These are phyloP conservation scores for Rhynchomys soricoides DNA, from an alignment of 2,113 vertebrate species.

Conservation along the genomic window DNA sequence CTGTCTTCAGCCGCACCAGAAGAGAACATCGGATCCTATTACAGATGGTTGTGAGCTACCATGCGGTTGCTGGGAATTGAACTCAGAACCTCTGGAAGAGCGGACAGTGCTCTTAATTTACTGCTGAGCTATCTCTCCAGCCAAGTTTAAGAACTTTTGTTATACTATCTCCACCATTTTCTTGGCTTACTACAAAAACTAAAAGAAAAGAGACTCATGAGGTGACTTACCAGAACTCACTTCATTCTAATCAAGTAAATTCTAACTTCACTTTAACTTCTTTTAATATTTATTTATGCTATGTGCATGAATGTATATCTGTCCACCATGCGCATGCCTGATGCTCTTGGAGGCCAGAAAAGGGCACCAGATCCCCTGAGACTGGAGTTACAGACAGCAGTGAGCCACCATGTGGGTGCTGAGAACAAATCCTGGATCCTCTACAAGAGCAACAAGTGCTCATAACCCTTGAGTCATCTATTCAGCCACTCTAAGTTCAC, in stretches of 20 bases:
- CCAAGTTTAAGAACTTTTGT: background rate
- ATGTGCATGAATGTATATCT: background rate
- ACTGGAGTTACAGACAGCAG: background rate
- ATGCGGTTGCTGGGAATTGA: no score
- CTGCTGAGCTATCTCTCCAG: no score
- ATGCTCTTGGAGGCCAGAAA: background rate
- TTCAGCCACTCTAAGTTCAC: background rate
- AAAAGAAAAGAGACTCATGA: constrained; percentile 39
- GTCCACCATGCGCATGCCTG: background rate
- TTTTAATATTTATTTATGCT: background rate
- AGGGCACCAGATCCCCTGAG: background rate
- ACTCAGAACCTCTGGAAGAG: no score
- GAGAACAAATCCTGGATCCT: background rate
- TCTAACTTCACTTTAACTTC: constrained; percentile 17
- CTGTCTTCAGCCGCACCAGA: no score
- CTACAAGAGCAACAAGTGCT: background rate
- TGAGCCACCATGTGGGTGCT: background rate
- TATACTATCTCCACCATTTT: background rate
- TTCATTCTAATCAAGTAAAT: constrained; percentile 42
- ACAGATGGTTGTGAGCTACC: no score
- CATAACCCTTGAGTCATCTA: background rate
- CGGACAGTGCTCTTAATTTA: no score
- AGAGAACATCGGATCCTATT: no score
- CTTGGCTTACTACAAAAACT: constrained; percentile 22
- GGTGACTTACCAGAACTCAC: constrained; percentile 20